Base-by-base conservation (phyloP, 2,888 invertebrate genomes). In the Sicus ferrugineus region DNA sequence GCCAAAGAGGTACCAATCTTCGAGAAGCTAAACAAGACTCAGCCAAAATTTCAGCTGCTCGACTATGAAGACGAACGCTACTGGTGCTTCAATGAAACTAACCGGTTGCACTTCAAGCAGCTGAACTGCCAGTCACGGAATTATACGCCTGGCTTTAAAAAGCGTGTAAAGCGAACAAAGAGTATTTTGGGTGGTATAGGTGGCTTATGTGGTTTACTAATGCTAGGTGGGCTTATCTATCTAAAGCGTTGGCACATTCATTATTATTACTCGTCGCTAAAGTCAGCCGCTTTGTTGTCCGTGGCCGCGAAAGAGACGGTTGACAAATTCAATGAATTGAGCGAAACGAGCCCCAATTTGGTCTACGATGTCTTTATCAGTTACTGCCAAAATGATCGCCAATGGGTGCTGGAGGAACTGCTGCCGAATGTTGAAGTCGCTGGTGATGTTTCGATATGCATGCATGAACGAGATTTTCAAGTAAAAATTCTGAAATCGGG, bases 401-500 rank as follows among this genome's bases (percentile, higher is more conserved):
- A 85, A 0, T 92, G 91, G 90, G 89, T 92, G 2, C 78, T 90
- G 61, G 88, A 90, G 26, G 85, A 89, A 11, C 83, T 92, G 0
- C 79, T 91, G 16, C 90, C 90, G 0, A 88, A 89, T 62, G 84
- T 92, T 9, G 92, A 92, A 80, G 83, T 81, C 0, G 86, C 88
- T 4, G 87, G 86, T 66, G 87, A 87, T 74, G 84, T 90, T 73
- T 89, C 88, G 59, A 88, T 91, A 0, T 92, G 92, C 75, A 83
- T 92, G 4, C 92, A 92, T 73, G 91, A 91, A 78, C 86, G 92
- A 56, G 92, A 92, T 77, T 92, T 92, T 80, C 88, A 89, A 84
- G 90, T 89, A 72, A 75, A 52, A 52, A n/a, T n/a, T n/a, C 42
- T 3, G n/a, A 42, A 42, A 42, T 42, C 14, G n/a, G 21, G 6